Evolutionary conservation across 2,113 vertebrate genomes (phyloP), one percentile per base, ranked within the genome.

Genomic region (Elaphurus davidianus): DNA sequence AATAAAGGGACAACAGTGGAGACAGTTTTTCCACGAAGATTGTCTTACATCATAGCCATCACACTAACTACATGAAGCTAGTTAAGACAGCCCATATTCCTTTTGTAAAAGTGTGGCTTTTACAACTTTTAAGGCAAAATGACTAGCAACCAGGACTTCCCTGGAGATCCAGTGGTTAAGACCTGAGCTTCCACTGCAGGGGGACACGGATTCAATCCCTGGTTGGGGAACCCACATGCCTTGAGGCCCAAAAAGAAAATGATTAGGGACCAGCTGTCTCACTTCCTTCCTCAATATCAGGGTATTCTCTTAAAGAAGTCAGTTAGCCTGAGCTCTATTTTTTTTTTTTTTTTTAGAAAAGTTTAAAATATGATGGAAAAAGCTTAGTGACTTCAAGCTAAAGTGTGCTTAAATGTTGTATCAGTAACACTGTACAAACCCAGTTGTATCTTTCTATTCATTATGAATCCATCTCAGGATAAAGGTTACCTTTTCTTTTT

Each of bases 71-170:
- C n/a, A 33, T 84, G 50, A 94, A 84, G 30, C 28, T 45, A 33
- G 13, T 45, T 86, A 83, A 71, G 78, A 40, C 21, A 62, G 10
- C 19, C 14, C 52, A 64, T 47, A 33, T 8, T 23, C 62, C n/a
- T 87, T 96, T 96, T 59, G 25, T 47, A n/a, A 96, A 96, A 74
- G 40, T 71, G 36, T 87, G 52, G n/a, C 60, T 87, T 97, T 94
- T 78, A 45, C 33, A 83, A 43, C 54, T 43, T 45, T 50, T 17
- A 78, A 86, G 55, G 64, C 59, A 67, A 83, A 55, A 76, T 36
- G 17, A 67, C 59, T 71, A 81, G 74, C 71, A 76, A 76, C 3
- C 23, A 76, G 23, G 36, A 76, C 21, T 76, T 76, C 40, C 36
- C 40, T 43, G 40, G 40, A 76, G 71, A 15, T 43, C 71, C 40